Evolutionary conservation across 2,113 vertebrate genomes (phyloP).

Genomic region (Pterocles burchelli): DNA sequence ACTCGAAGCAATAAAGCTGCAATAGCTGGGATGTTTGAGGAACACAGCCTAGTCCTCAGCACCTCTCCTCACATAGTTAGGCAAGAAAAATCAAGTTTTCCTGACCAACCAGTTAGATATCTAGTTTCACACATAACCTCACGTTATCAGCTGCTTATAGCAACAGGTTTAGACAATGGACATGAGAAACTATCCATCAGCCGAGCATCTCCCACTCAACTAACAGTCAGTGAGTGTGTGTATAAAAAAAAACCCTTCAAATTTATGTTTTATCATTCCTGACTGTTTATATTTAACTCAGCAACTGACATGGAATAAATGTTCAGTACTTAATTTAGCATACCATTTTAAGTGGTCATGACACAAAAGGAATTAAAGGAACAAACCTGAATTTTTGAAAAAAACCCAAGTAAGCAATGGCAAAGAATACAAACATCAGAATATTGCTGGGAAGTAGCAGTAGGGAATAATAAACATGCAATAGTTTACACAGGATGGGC

Average conservation of each 20-base stretch:
- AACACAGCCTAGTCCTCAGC: background rate
- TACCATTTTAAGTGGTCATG: background rate
- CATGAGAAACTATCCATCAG: background rate
- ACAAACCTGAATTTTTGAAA: background rate
- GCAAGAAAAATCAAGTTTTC: background rate
- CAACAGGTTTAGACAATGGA: background rate
- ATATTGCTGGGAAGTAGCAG: background rate
- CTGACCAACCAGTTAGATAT: background rate
- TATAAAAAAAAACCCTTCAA: background rate
- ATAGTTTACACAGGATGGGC: background rate
- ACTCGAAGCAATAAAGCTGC: background rate
- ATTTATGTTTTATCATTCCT: constrained; percentile 32
- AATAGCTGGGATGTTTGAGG: background rate
- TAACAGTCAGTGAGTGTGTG: background rate
- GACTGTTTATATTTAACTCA: constrained; percentile 29
- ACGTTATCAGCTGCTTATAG: background rate
- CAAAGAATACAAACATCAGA: background rate
- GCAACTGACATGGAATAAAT: constrained; percentile 14
- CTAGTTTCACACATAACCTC: background rate
- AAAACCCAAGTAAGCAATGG: background rate
- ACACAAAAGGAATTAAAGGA: constrained; percentile 32
- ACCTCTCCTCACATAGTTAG: background rate
- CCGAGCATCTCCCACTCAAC: background rate
- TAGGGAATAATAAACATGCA: background rate
- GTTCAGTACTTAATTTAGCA: constrained; percentile 43